phyloP scores from a whole-genome alignment of 1,140 invertebrate species.

The Maniola jurtina region DNA sequence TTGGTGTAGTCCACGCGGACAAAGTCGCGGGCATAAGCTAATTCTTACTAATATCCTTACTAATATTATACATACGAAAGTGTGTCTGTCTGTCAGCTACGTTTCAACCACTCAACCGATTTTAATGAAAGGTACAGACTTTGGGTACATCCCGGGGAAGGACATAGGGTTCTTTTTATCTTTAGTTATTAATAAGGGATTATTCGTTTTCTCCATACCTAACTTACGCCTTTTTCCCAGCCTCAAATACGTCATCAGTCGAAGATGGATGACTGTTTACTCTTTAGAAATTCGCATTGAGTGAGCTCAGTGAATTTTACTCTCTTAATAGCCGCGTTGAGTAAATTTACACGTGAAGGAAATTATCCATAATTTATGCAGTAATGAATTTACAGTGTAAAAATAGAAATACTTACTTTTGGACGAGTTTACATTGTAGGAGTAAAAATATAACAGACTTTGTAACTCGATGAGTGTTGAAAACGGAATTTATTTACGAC shows the following conservation, averaged over 20 bases:
- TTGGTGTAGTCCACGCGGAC: no score
- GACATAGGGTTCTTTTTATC: no score
- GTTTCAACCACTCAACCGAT: background rate
- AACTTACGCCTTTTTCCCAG: background rate
- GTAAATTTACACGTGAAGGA: background rate
- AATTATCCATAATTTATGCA: background rate
- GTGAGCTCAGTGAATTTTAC: constrained; percentile 2
- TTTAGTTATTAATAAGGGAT: background rate
- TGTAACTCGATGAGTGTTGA: no score
- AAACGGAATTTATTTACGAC: no score
- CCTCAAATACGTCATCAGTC: constrained; percentile 5
- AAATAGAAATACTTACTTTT: no score
- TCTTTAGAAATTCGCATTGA: background rate
- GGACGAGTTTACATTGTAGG: no score
- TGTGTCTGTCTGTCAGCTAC: background rate
- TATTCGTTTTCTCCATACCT: background rate
- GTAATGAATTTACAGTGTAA: no score
- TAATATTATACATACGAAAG: background rate
- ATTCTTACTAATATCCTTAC: no score
- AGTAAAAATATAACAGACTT: no score
- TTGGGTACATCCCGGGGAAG: no score
- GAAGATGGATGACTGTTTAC: constrained; percentile 7
- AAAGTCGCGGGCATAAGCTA: no score
- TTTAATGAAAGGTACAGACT: no score
- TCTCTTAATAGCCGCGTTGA: background rate